A percentile compares a stretch with the other conserved stretches of the same genome.
These are phyloP conservation scores for Eidolon dupreanum DNA, from an alignment of 2,797 vertebrate species.

Conservation along the genomic window DNA sequence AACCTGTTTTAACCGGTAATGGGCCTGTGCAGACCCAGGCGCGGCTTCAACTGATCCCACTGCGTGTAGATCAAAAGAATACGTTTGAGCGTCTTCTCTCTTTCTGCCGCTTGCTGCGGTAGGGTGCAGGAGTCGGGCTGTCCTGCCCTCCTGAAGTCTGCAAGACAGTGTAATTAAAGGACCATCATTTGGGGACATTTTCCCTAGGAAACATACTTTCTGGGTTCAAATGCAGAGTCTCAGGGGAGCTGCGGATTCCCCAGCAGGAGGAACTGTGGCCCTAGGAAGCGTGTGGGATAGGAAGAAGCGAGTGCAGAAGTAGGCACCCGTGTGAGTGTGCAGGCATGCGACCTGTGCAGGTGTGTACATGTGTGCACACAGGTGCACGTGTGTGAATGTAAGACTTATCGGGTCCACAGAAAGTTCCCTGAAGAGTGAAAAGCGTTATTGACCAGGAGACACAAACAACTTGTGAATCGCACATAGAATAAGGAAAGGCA, in stretches of 20 bases:
- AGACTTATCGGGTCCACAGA: not conserved
- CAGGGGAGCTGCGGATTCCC: not conserved
- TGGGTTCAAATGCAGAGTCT: not conserved
- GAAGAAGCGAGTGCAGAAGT: no score
- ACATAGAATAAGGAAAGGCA: no score
- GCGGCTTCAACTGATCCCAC: not conserved
- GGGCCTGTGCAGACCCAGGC: not conserved
- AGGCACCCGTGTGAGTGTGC: no score
- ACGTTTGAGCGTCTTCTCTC: no score
- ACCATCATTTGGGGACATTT: not conserved
- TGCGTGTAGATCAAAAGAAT: accelerated
- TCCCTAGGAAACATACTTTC: not conserved
- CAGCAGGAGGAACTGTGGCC: not conserved
- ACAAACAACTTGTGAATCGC: not conserved
- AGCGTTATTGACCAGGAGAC: not conserved
- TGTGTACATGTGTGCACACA: not conserved
- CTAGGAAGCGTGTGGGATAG: not conserved
- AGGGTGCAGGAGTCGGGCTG: not conserved
- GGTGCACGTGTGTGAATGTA: accelerated
- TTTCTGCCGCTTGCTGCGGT: not conserved
- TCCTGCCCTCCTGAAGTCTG: not conserved
- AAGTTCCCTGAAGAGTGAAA: not conserved
- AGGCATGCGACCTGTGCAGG: no score
- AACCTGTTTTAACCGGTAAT: not conserved
- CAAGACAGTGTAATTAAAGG: not conserved